Percentiles rank a stretch among this genome's conserved stretches.
These are phyloP conservation scores for Poecilia wingei DNA, from an alignment of 2,797 vertebrate species.

Conservation along the genomic window DNA sequence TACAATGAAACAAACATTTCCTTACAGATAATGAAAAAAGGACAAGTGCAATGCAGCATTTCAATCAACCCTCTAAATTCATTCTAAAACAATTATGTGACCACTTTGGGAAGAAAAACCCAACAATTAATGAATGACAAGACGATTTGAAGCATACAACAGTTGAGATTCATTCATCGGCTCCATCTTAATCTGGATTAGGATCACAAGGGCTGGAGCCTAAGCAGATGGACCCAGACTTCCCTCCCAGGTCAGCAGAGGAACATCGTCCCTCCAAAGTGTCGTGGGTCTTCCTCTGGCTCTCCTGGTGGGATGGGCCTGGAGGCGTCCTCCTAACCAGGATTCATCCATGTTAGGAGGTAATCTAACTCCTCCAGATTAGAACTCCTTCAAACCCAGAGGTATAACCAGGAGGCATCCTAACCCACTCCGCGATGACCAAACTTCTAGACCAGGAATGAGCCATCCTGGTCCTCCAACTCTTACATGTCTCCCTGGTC, in stretches of 20 bases:
- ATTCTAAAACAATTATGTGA: slow-evolving; percentile 27
- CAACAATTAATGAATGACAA: not conserved
- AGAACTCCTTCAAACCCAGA: no score
- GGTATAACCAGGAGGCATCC: not conserved
- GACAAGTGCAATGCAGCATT: slow-evolving; percentile 63
- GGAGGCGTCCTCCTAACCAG: not conserved
- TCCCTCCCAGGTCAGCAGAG: not conserved
- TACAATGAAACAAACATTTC: slow-evolving; percentile 57
- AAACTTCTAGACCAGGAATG: no score
- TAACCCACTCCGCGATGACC: not conserved
- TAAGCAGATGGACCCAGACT: no score
- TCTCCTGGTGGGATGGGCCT: not conserved
- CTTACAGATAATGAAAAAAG: slow-evolving; percentile 46
- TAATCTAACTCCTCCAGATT: no score
- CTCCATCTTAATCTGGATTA: no score
- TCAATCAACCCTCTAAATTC: slow-evolving; percentile 35
- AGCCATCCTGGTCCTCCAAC: no score
- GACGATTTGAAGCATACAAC: not conserved
- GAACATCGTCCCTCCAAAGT: not conserved
- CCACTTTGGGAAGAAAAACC: slow-evolving; percentile 1
- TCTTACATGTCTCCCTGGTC: no score
- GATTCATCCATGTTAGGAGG: no score
- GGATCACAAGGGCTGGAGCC: no score
- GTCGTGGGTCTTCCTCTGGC: not conserved
- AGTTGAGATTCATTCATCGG: not conserved